These are phyloP conservation scores for Elephas maximus DNA, from an alignment of 2,113 vertebrate genomes.

Conservation along the genomic window DNA sequence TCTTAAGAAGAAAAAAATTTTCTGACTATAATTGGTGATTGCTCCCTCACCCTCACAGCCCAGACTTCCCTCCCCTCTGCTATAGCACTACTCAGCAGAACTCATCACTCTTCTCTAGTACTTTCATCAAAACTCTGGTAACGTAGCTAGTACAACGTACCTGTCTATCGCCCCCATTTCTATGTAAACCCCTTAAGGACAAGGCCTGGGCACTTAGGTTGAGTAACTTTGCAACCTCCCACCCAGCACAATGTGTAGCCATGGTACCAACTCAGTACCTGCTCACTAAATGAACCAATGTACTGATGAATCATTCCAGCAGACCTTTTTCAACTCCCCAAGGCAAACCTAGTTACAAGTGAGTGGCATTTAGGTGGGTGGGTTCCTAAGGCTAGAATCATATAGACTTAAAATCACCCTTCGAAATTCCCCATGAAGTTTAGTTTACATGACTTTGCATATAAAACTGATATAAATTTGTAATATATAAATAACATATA, in stretches of 20 bases:
- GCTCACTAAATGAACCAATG: background rate
- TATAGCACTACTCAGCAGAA: background rate
- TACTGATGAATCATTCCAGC: background rate
- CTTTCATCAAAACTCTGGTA: background rate
- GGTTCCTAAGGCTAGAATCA: background rate
- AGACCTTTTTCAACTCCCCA: background rate
- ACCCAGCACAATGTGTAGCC: background rate
- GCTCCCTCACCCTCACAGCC: background rate
- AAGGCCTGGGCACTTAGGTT: background rate
- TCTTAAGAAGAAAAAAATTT: slow-evolving; percentile 38
- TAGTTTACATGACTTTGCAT: background rate
- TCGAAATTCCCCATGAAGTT: background rate
- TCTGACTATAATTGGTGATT: slow-evolving; percentile 11
- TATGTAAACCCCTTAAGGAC: slow-evolving; percentile 26
- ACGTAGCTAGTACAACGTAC: background rate
- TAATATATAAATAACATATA: background rate
- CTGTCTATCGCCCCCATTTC: background rate
- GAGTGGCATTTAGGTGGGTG: background rate
- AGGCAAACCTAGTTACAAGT: background rate
- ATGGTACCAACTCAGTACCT: background rate
- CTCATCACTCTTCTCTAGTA: background rate
- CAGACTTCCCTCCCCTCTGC: background rate
- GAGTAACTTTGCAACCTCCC: background rate
- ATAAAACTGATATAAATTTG: background rate
- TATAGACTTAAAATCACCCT: background rate